Evolutionary conservation across 2,113 vertebrate genomes (phyloP), one percentile per base, ranked within the genome.

Genomic region (Sitta europaea): DNA sequence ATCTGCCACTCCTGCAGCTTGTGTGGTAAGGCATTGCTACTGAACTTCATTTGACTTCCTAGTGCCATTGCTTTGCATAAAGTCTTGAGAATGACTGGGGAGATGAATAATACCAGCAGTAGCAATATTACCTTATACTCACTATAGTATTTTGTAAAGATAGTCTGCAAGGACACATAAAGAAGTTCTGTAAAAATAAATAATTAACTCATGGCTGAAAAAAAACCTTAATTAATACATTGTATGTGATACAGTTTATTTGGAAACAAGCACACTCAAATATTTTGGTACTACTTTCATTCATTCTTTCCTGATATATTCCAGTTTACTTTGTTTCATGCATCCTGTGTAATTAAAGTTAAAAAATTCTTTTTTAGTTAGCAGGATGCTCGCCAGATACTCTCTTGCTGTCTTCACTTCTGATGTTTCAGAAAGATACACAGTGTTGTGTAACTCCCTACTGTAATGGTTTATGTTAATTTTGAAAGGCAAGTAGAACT

Each of bases 1-100:
- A 94, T 96, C 71, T 96, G 43, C 65, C 50, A 58, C 51, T 91
- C 71, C 92, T 95, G 70, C 68, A 87, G 86, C 79, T 71, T 92
- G 77, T 95, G 92, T 92, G 94, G 86, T 86, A 79, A 89, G 70
- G 50, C 76, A 40, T 48, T 74, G 67, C 62, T 7, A 29, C 75
- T 96, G 86, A 83, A 93, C 59, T 94, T 80, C 57, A 54, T 75
- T 73, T 87, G 76, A 82, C 86, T 93, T 93, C 59, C 9, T 62
- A 51, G 28, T 79, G 83, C 48, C 35, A 25, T 35, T 74, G 33
- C 59, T 84, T 90, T 87, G n/a, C 59, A n/a, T 66, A 73, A 31
- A 76, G 14, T 61, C 10, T 72, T 67, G 36, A 87, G 51, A 68
- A 65, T 72, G 23, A 86, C 36, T 77, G 63, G 63, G 50, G 28